These are phyloP conservation scores for Todus mexicanus DNA, from an alignment of 2,797 vertebrate genomes.

Conservation along the genomic window DNA sequence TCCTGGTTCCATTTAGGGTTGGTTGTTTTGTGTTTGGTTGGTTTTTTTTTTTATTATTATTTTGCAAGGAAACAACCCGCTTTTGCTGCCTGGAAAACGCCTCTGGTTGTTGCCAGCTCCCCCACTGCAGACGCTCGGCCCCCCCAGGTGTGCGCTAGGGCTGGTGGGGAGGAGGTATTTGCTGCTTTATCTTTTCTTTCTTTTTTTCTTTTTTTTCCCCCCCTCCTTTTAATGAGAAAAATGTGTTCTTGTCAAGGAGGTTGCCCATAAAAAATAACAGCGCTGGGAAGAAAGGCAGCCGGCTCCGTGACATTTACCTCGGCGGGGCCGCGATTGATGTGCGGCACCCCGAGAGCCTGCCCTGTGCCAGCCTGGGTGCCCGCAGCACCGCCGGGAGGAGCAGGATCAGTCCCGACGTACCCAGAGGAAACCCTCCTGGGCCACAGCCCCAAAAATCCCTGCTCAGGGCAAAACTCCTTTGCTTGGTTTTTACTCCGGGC, in stretches of 20 bases:
- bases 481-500: neutral
- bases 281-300: neutral
- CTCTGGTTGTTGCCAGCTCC: neutral
- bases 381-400: neutral
- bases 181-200: neutral
- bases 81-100: constrained; percentile 2
- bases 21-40: neutral
- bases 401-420: neutral
- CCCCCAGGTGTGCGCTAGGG: neutral
- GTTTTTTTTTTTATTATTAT: no score
- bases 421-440: neutral
- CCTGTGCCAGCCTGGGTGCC: neutral
- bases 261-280: neutral
- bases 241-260: neutral
- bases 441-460: neutral
- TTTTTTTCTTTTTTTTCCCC: neutral
- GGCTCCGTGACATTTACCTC: neutral
- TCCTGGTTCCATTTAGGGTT: neutral
- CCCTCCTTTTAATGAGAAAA: neutral
- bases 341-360: neutral
- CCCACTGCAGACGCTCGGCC: neutral
- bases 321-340: neutral
- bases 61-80: neutral
- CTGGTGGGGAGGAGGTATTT: neutral
- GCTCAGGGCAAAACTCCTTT: neutral